Percentiles rank a stretch among this genome's conserved stretches.
Conservation (phyloP, 2,113 vertebrate genomes). For the Calonectris borealis region DNA sequence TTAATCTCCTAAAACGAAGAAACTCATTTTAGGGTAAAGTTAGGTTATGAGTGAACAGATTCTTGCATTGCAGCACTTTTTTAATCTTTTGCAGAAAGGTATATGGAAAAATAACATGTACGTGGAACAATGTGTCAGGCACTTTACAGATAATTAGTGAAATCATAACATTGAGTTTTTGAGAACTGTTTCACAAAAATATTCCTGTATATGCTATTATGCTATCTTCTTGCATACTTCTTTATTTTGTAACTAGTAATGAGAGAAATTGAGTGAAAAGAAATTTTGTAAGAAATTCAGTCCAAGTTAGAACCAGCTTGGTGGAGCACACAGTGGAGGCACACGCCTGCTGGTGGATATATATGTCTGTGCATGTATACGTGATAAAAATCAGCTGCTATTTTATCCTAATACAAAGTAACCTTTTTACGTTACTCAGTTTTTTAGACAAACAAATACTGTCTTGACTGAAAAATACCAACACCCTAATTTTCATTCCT, state of each 20-base stretch:
- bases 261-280: not conserved
- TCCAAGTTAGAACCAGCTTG: not conserved
- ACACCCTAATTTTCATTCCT: not conserved
- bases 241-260: not conserved
- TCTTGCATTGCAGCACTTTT: not conserved
- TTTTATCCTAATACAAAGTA: not conserved
- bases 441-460: not conserved
- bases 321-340: not conserved
- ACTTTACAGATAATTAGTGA: not conserved
- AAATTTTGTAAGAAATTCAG: not conserved
- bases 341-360: not conserved
- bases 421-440: not conserved
- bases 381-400: not conserved
- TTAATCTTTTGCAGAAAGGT: not conserved
- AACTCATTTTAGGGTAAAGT: not conserved
- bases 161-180: not conserved
- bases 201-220: not conserved
- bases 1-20: not conserved
- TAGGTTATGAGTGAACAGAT: not conserved
- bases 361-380: fast-evolving
- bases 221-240: fast-evolving
- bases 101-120: not conserved
- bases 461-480: not conserved
- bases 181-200: not conserved
- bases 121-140: not conserved